These are phyloP conservation scores for Pelodiscus sinensis DNA, from an alignment of 2,113 vertebrate genomes.

Conservation along the genomic window DNA sequence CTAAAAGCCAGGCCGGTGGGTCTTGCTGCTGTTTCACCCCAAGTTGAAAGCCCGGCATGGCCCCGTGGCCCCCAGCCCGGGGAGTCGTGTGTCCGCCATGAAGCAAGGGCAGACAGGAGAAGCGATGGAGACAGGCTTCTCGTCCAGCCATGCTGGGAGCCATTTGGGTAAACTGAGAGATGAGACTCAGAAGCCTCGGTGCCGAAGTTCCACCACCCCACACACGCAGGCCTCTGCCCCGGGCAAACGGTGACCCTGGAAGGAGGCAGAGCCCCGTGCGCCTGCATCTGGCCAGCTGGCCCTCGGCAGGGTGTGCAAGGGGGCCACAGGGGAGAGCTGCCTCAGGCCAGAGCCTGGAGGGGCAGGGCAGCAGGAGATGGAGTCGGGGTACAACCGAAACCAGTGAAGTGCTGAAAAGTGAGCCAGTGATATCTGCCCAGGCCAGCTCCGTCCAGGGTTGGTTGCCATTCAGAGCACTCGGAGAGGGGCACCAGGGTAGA, in stretches of 20 bases:
- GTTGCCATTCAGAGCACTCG: neutral
- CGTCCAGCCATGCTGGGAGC: neutral
- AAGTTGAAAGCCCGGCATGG: neutral
- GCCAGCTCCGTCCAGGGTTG: neutral
- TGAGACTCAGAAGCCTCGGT: no score
- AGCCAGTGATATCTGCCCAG: fast-evolving
- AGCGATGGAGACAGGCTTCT: neutral
- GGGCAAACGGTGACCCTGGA: neutral
- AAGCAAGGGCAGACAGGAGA: no score
- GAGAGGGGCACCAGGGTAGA: neutral
- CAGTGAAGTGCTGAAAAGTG: neutral
- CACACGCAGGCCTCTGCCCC: neutral
- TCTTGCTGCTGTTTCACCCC: no score
- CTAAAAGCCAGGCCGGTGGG: no score
- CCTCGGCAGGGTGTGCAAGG: neutral
- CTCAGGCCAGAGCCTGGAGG: no score
- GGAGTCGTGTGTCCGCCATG: neutral
- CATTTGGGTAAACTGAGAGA: no score
- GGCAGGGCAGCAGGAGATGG: neutral
- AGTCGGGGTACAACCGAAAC: neutral
- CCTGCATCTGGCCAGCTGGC: neutral
- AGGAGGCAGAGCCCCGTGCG: no score
- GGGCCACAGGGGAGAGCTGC: no score
- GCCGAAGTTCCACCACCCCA: neutral
- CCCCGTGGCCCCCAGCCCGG: neutral